phyloP scores from a whole-genome alignment of 2,888 invertebrate genomes.

The Saturnia pavonia region DNA sequence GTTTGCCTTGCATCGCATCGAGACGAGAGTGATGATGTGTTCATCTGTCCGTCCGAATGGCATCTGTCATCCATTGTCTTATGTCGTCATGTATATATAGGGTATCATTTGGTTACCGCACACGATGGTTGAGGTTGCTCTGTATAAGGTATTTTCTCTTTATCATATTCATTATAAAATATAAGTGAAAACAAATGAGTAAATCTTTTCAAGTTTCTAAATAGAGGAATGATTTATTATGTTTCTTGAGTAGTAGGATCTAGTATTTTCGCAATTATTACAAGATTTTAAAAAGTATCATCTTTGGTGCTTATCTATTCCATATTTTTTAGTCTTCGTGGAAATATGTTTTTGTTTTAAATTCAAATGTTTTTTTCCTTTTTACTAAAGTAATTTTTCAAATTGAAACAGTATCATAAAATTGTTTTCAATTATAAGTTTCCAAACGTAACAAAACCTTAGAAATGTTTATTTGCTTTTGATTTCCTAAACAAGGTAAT shows the following conservation, averaged over 20 bases:
- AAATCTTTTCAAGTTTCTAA: no score
- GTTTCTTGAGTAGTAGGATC: no score
- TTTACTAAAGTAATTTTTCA: no score
- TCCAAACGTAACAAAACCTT: background rate
- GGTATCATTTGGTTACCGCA: background rate
- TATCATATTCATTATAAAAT: background rate
- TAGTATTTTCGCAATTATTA: no score
- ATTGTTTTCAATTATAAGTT: no score
- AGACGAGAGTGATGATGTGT: constrained; percentile 39
- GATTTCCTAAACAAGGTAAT: background rate
- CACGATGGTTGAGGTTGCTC: background rate
- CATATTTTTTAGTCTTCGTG: no score
- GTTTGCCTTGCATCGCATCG: constrained; percentile 58
- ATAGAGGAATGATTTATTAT: no score
- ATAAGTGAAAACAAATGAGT: background rate
- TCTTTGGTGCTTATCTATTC: no score
- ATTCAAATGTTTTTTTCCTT: no score
- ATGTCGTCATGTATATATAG: constrained; percentile 22
- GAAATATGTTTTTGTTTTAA: no score
- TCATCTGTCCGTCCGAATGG: constrained; percentile 46
- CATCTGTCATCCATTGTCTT: constrained; percentile 48
- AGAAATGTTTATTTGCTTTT: background rate
- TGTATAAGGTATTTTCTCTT: background rate
- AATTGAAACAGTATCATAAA: no score
- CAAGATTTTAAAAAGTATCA: no score